These are phyloP conservation scores for Philonicus albiceps DNA, from an alignment of 2,888 invertebrate genomes.

Conservation along the genomic window DNA sequence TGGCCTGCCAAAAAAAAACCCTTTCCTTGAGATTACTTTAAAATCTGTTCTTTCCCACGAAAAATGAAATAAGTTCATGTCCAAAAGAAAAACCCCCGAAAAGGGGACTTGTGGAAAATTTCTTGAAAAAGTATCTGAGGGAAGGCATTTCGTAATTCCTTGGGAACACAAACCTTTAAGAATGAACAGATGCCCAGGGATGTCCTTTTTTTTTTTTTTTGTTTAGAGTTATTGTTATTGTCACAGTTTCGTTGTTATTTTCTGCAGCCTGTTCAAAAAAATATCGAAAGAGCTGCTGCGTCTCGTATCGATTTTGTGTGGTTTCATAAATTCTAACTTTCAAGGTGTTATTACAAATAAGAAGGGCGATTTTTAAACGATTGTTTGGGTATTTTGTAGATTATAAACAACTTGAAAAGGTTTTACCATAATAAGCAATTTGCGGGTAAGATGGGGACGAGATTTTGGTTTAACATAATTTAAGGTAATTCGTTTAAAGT, in stretches of 20 bases:
- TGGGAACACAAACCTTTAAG: background rate
- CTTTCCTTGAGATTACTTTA: background rate
- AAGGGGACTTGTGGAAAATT: background rate
- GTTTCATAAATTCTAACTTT: background rate
- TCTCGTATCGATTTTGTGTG: background rate
- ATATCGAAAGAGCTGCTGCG: background rate
- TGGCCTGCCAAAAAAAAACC: background rate
- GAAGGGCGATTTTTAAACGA: background rate
- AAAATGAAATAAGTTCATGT: background rate
- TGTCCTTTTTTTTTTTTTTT: too few relatives aligned
- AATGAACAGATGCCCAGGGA: background rate
- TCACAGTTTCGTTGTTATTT: background rate
- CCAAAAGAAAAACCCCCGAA: background rate
- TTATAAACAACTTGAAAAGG: background rate
- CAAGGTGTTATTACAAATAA: background rate
- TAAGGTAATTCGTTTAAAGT: background rate
- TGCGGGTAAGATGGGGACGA: background rate
- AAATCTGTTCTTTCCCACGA: background rate
- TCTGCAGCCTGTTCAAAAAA: background rate
- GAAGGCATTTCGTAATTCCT: background rate
- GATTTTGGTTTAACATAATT: background rate
- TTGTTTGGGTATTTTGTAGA: background rate
- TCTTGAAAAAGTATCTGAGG: background rate
- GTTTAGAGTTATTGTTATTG: background rate
- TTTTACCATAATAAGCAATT: background rate